A percentile compares a stretch with the other conserved stretches of the same genome.
Evolutionary conservation across 2,888 invertebrate genomes (phyloP).

Genomic region (Nycteola revayana): DNA sequence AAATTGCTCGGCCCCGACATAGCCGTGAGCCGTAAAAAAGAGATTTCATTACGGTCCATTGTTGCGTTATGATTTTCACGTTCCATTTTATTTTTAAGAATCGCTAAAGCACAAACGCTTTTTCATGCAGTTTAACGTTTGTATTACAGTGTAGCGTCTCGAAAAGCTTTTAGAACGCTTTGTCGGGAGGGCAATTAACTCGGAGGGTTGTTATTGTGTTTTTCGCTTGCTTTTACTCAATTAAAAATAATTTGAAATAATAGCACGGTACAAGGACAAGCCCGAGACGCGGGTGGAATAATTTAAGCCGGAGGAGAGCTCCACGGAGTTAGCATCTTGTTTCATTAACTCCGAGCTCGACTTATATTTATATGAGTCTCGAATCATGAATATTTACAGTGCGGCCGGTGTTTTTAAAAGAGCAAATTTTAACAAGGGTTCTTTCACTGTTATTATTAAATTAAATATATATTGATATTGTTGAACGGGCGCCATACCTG

Average conservation of each 20-base stretch:
- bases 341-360: slow-evolving; percentile 63
- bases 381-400: slow-evolving; percentile 70
- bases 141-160: slow-evolving; percentile 49
- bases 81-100: slow-evolving; percentile 63
- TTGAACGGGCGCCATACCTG: background rate
- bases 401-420: slow-evolving; percentile 44
- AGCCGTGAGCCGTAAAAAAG: slow-evolving; percentile 49
- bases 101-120: slow-evolving; percentile 53
- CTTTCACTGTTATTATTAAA: slow-evolving; percentile 36
- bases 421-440: slow-evolving; percentile 50
- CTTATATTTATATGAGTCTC: slow-evolving; percentile 66
- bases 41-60: slow-evolving; percentile 66
- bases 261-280: slow-evolving; percentile 60
- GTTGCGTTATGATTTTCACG: slow-evolving; percentile 69
- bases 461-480: slow-evolving; percentile 31
- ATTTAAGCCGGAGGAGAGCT: slow-evolving; percentile 57
- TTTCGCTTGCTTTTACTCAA: slow-evolving; percentile 71
- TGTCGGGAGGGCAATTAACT: slow-evolving; percentile 63
- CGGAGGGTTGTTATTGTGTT: slow-evolving; percentile 60
- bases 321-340: slow-evolving; percentile 69
- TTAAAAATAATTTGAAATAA: slow-evolving; percentile 79
- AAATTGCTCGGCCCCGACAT: slow-evolving; percentile 64
- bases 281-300: slow-evolving; percentile 58
- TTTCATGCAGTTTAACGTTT: slow-evolving; percentile 55
- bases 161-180: slow-evolving; percentile 55